These are phyloP conservation scores for Cnemophilus loriae DNA, from an alignment of 2,113 vertebrate species.

Conservation along the genomic window DNA sequence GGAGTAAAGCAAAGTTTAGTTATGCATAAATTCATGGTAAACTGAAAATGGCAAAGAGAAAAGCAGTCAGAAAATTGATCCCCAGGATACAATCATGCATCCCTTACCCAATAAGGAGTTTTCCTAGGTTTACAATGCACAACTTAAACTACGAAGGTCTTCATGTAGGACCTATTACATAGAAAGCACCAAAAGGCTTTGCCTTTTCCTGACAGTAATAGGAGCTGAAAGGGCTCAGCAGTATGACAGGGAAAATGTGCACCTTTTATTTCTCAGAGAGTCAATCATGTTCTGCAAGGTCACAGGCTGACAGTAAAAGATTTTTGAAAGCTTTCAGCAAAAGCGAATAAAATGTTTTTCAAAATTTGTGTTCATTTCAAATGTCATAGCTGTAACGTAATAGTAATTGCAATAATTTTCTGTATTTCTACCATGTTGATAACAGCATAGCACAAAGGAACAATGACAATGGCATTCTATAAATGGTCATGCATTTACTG, in stretches of 20 bases:
- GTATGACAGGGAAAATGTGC: not conserved
- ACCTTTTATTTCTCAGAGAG: not conserved
- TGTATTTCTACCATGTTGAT: not conserved
- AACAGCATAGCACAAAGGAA: not conserved
- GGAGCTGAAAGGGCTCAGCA: not conserved
- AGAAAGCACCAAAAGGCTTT: not conserved
- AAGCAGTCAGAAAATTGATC: not conserved
- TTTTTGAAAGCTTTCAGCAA: not conserved
- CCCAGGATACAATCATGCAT: not conserved
- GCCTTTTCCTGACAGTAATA: not conserved
- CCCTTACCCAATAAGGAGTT: not conserved
- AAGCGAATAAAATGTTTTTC: not conserved
- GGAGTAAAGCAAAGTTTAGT: not conserved
- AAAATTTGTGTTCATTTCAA: constrained; percentile 1
- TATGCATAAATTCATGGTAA: not conserved
- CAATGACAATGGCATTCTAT: not conserved
- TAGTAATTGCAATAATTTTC: not conserved
- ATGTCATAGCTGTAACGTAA: not conserved
- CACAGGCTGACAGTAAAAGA: not conserved
- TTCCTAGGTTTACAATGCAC: not conserved
- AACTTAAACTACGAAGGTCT: not conserved
- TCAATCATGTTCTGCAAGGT: not conserved
- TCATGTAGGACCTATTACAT: not conserved
- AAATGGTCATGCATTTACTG: not conserved
- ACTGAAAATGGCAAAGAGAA: not conserved